Base-by-base conservation (phyloP, 2,797 vertebrate species). In the Siniperca obscura region DNA sequence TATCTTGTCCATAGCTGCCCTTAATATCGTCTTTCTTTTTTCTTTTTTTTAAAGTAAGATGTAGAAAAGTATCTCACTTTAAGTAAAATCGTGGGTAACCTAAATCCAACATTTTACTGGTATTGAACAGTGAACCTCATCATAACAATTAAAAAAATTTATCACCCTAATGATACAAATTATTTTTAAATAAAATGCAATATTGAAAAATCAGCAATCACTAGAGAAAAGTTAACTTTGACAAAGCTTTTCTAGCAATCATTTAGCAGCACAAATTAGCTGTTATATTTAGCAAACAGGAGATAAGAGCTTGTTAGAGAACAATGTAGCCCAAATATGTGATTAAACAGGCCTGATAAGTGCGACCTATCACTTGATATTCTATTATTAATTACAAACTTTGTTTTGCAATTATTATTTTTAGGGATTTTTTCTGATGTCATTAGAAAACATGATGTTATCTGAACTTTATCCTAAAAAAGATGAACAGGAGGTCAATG, bases 1-100 rank as follows among this genome's bases (percentile, higher is more conserved):
- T 68, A 56, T 86, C 71, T 78, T 68, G 42, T 78, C 46, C 52
- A 27, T 46, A 53, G 27, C 42, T 27, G 17, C 19, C 50, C 21
- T 56, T 22, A n/a, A 61, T 67, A 69, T 52, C 9, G 30, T 30
- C 30, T 30, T 30, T 30, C 30, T 30, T 30, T 30, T 48, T 44
- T 64, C 11, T 4, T 30, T 30, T 30, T 44, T 64, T 19, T 4
- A 14, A 5, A 30, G 3, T 19, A 22, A 68, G 19, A 19, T 38
- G 1, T 3, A 66, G 72, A 11, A 38, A 25, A 60, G 48, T 34
- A 13, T 75, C 46, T 55, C 3, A 38, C 13, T 60, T 55, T 10
- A 70, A 65, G 30, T 3, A 19, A 52, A 1, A 9, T 42, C 4
- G 10, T 4, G 19, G 14, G 10, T 27, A n/a, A 30, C 14, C n/a